Percentiles rank a stretch among this genome's conserved stretches.
Conservation (phyloP, 1,140 invertebrate species). For the Zaprionus nigranus region DNA sequence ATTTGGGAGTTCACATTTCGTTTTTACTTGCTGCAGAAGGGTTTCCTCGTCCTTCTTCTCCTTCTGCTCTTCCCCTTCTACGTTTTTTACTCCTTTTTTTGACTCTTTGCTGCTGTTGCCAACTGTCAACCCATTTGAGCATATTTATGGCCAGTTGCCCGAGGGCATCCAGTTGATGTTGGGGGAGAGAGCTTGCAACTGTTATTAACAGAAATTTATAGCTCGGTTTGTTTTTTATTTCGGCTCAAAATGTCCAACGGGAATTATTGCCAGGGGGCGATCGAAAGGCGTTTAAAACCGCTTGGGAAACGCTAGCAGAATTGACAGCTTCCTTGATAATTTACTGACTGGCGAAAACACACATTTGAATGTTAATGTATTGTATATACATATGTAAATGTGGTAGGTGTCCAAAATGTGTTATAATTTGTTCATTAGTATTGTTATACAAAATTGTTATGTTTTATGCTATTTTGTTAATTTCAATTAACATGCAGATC, state of each 20-base stretch:
- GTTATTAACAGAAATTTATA: slow-evolving; percentile 78
- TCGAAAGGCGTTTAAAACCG: slow-evolving; percentile 22
- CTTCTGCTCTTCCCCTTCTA: background rate
- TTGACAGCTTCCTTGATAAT: slow-evolving; percentile 6
- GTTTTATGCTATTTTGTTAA: too few species aligned
- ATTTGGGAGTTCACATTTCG: slow-evolving; percentile 74
- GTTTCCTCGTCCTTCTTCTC: slow-evolving; percentile 27
- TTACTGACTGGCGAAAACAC: background rate
- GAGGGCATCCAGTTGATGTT: slow-evolving; percentile 43
- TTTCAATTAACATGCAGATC: background rate
- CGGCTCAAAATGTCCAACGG: slow-evolving; percentile 38
- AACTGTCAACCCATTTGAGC: slow-evolving; percentile 76
- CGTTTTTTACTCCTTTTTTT: slow-evolving; percentile 11
- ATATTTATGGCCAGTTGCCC: slow-evolving; percentile 74
- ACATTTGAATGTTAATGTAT: background rate
- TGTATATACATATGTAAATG: too few species aligned
- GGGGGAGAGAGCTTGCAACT: slow-evolving; percentile 53
- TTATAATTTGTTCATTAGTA: background rate
- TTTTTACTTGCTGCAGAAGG: slow-evolving; percentile 48
- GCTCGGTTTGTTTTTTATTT: slow-evolving; percentile 46
- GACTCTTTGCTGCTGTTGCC: slow-evolving; percentile 45
- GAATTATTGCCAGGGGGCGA: slow-evolving; percentile 7
- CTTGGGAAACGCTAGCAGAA: slow-evolving; percentile 22
- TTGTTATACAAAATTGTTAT: background rate
- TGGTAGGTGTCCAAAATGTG: background rate